phyloP scores from a whole-genome alignment of 2,113 vertebrate species.

The Paedocypris sp. region DNA sequence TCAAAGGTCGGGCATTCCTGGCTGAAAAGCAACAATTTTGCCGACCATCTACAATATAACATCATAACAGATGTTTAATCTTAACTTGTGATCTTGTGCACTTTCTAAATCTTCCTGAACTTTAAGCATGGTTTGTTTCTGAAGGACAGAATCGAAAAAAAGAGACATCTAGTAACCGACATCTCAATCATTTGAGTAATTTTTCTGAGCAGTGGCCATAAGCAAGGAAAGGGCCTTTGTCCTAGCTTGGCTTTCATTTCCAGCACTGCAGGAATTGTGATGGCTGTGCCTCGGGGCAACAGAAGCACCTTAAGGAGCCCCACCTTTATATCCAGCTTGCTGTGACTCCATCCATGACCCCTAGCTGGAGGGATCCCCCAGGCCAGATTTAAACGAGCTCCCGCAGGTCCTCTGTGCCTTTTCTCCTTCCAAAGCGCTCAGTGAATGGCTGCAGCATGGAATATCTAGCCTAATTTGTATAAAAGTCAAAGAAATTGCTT shows the following conservation, averaged over 20 bases:
- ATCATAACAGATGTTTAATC: neutral
- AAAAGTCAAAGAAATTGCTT: slow-evolving; percentile 10
- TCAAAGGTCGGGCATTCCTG: too few relatives aligned
- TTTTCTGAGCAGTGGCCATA: slow-evolving; percentile 59
- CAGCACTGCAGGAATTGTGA: slow-evolving; percentile 64
- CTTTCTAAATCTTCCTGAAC: neutral
- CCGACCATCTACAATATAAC: neutral
- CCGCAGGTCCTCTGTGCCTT: slow-evolving; percentile 55
- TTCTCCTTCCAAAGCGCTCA: slow-evolving; percentile 32
- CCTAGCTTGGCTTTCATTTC: slow-evolving; percentile 57
- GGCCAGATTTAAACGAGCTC: slow-evolving; percentile 76
- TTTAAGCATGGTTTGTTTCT: slow-evolving; percentile 7
- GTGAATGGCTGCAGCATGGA: slow-evolving; percentile 37
- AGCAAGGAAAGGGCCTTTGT: slow-evolving; percentile 61
- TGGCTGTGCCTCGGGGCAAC: slow-evolving; percentile 65
- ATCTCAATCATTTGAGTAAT: slow-evolving; percentile 57
- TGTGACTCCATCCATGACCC: slow-evolving; percentile 65
- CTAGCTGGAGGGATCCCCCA: slow-evolving; percentile 64
- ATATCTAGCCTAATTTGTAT: slow-evolving; percentile 33
- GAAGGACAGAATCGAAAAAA: slow-evolving; percentile 16
- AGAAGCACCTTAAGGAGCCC: slow-evolving; percentile 66
- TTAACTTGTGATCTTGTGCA: neutral
- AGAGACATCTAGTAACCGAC: slow-evolving; percentile 33
- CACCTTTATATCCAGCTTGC: slow-evolving; percentile 64
- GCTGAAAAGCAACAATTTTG: too few relatives aligned